Conservation (phyloP, 2,797 vertebrate genomes). For the Characodon lateralis region DNA sequence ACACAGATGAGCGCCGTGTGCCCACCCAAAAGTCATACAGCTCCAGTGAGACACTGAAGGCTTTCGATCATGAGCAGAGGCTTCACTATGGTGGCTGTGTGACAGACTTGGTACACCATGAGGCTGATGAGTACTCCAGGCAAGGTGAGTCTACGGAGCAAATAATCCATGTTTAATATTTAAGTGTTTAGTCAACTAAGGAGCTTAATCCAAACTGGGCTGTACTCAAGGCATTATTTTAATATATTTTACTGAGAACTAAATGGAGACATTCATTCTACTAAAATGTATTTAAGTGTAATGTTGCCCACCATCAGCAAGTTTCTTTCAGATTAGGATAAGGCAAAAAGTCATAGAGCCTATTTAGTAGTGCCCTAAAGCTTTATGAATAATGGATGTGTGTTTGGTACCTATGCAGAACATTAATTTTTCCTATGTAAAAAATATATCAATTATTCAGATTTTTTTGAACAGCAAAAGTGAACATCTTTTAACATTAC, state of each 20-base stretch:
- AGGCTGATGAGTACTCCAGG: conserved; percentile 94
- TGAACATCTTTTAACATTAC: background rate
- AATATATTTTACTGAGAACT: background rate
- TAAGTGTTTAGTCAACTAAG: background rate
- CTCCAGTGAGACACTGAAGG: conserved; percentile 97
- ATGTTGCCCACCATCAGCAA: background rate
- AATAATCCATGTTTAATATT: background rate
- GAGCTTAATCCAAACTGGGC: conserved; percentile 22
- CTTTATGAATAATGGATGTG: background rate
- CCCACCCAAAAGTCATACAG: conserved; percentile 98
- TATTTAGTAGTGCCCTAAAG: background rate
- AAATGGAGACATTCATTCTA: background rate
- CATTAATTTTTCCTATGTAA: background rate
- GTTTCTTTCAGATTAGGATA: background rate
- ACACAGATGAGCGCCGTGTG: conserved; percentile 91
- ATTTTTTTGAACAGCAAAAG: background rate
- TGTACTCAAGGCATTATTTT: conserved; percentile 17
- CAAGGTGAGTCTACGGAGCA: conserved; percentile 85
- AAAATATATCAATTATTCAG: background rate
- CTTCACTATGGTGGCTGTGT: conserved; percentile 93
- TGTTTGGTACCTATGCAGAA: background rate
- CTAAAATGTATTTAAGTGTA: background rate
- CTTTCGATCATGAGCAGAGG: conserved; percentile 94
- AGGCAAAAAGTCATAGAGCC: too few species aligned
- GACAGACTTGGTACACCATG: conserved; percentile 93